Evolutionary conservation across 35 echinoderm and acorn worm genomes (phyloP).

Genomic region (Apostichopus japonicus): DNA sequence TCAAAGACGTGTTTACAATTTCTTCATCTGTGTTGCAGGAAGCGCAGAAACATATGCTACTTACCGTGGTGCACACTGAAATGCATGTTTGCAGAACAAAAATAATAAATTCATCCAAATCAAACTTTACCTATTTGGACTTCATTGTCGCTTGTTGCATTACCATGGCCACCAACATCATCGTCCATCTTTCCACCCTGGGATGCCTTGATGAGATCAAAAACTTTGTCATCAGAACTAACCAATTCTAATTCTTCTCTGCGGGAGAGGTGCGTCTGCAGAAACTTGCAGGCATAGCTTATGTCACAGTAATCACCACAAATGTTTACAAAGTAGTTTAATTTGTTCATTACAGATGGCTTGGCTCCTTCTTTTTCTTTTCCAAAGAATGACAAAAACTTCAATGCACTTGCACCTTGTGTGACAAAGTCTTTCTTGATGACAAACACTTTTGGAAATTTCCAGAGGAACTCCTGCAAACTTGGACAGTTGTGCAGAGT

Average conservation of each 20-base stretch:
- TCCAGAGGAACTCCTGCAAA: constrained; percentile 4
- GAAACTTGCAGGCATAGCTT: not conserved
- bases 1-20: too few relatives aligned
- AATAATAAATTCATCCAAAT: too few relatives aligned
- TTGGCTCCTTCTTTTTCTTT: constrained; percentile 1
- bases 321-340: not conserved
- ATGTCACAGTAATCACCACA: constrained; percentile 26
- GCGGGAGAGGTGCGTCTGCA: not conserved
- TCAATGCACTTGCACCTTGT: not conserved
- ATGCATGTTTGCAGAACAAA: too few relatives aligned
- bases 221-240: not conserved
- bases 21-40: too few relatives aligned
- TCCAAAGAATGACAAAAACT: constrained; percentile 16
- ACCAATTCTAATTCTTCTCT: not conserved
- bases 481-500: not conserved
- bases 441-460: constrained; percentile 11
- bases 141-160: not conserved
- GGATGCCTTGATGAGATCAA: not conserved
- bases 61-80: too few relatives aligned
- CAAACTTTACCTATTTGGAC: not conserved
- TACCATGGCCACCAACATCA: not conserved
- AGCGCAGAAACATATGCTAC: too few relatives aligned
- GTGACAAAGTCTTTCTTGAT: not conserved
- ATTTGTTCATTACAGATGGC: not conserved
- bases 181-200: not conserved